Evolutionary conservation across 2,888 invertebrate species (phyloP).

Genomic region (Callosobruchus maculatus): DNA sequence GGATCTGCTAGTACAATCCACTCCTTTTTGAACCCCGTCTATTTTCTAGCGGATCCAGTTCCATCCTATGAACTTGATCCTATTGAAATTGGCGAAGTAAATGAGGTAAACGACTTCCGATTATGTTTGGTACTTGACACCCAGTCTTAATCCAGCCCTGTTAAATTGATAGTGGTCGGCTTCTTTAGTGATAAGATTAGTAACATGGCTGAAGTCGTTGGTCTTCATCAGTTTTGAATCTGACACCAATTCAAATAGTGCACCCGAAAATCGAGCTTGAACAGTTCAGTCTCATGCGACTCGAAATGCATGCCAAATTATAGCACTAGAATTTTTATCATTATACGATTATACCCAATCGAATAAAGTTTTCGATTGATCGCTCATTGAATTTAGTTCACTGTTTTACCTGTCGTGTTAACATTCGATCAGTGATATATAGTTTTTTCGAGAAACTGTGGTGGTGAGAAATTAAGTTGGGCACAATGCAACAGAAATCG

Average conservation of each 20-base stretch:
- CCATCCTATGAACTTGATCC: no score
- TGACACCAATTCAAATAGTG: background rate
- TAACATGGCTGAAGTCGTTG: background rate
- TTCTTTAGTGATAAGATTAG: background rate
- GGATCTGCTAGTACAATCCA: no score
- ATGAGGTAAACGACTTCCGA: no score
- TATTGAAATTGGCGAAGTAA: no score
- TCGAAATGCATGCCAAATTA: background rate
- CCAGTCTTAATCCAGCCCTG: background rate
- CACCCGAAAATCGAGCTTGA: background rate
- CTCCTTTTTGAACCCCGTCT: no score
- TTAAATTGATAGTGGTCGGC: background rate
- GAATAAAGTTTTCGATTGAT: background rate
- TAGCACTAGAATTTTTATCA: background rate
- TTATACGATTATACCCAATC: background rate
- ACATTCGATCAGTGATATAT: background rate
- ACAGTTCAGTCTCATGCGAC: background rate
- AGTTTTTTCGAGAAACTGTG: background rate
- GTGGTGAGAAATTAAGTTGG: background rate
- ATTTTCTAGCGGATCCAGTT: no score
- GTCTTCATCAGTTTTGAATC: background rate
- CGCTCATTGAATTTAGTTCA: no score
- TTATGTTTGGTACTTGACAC: background rate
- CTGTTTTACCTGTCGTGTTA: background rate
- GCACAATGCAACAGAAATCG: slow-evolving; percentile 9